Conservation (phyloP, 1,140 invertebrate species). For the Scaptomyza montana region DNA sequence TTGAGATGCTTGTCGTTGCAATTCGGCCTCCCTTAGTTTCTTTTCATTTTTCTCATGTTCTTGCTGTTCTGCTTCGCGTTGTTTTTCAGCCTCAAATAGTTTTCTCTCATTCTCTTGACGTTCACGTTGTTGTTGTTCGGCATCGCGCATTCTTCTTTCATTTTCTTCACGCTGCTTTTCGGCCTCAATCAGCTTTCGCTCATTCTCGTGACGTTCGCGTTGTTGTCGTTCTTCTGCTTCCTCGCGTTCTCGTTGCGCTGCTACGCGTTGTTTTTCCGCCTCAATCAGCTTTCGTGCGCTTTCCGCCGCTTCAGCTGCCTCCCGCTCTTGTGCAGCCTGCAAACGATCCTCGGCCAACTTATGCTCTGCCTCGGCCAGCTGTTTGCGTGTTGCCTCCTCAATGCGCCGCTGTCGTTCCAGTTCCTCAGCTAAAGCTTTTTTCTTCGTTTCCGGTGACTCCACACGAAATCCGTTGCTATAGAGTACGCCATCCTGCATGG, state of each 20-base stretch:
- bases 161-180: slow-evolving; percentile 34
- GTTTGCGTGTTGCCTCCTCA: slow-evolving; percentile 65
- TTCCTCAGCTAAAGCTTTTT: slow-evolving; percentile 61
- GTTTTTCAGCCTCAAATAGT: slow-evolving; percentile 25
- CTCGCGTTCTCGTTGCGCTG: slow-evolving; percentile 11
- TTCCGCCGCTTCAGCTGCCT: slow-evolving; percentile 34
- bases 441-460: slow-evolving; percentile 53
- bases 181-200: slow-evolving; percentile 39
- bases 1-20: no score
- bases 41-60: slow-evolving; percentile 27
- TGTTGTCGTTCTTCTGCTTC: slow-evolving; percentile 22
- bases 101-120: slow-evolving; percentile 26
- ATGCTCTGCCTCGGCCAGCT: slow-evolving; percentile 69
- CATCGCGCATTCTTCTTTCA: slow-evolving; percentile 16
- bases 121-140: slow-evolving; percentile 19
- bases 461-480: slow-evolving; percentile 77
- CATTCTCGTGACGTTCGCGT: slow-evolving; percentile 41
- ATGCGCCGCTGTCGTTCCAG: slow-evolving; percentile 66
- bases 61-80: slow-evolving; percentile 27
- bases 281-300: slow-evolving; percentile 42
- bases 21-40: slow-evolving; percentile 18
- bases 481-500: slow-evolving; percentile 77
- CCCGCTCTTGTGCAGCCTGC: slow-evolving; percentile 26
- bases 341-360: slow-evolving; percentile 37
- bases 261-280: slow-evolving; percentile 36